Percentiles rank a stretch among this genome's conserved stretches.
phyloP scores from a whole-genome alignment of 2,888 invertebrate species.

The Cheilosia soror region DNA sequence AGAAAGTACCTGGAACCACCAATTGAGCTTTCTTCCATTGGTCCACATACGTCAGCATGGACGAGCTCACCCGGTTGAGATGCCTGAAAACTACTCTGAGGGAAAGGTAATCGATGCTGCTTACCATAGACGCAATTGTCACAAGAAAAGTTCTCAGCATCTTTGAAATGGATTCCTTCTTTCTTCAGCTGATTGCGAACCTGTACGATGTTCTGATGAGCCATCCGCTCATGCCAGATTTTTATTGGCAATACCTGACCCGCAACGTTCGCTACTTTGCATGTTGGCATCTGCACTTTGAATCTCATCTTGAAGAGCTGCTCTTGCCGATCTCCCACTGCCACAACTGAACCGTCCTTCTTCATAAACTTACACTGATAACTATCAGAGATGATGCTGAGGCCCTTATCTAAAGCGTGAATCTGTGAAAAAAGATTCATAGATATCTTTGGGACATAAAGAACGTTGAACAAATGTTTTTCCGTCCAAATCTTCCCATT shows the following conservation, averaged over 20 bases:
- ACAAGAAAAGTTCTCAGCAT: conserved; percentile 59
- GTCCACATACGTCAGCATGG: conserved; percentile 71
- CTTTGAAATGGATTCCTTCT: conserved; percentile 59
- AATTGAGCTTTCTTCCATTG: conserved; percentile 58
- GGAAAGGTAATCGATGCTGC: conserved; percentile 72
- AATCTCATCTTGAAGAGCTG: no score
- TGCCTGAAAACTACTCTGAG: conserved; percentile 51
- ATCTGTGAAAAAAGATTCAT: conserved; percentile 74
- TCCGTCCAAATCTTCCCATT: neutral
- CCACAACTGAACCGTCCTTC: no score
- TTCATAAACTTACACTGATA: neutral
- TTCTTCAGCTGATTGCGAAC: conserved; percentile 68
- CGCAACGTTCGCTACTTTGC: no score
- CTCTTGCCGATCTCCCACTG: no score
- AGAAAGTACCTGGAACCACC: conserved; percentile 67
- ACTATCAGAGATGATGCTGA: conserved; percentile 39
- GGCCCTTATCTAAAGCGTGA: conserved; percentile 26
- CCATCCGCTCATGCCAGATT: conserved; percentile 77
- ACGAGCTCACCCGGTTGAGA: conserved; percentile 62
- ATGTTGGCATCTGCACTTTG: no score
- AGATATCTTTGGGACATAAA: conserved; percentile 71
- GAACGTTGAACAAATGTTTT: conserved; percentile 66
- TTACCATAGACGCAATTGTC: conserved; percentile 76
- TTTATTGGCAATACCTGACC: conserved; percentile 6
- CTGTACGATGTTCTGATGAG: conserved; percentile 75